Evolutionary conservation across 2,888 invertebrate genomes (phyloP).

Genomic region (Caenorhabditis sp.): DNA sequence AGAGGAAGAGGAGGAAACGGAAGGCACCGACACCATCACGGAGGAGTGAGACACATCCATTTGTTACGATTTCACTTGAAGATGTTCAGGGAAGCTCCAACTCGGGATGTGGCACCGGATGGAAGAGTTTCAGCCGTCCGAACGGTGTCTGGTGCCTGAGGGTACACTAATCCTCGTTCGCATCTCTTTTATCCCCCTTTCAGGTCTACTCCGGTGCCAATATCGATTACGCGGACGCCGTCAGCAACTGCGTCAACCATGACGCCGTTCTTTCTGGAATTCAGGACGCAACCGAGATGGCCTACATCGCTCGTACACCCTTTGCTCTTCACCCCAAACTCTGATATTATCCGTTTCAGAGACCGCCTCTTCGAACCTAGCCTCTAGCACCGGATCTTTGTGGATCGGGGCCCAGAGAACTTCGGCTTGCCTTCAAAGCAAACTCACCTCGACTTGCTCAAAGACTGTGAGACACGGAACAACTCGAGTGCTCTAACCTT

Average conservation of each 20-base stretch:
- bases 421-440: not conserved
- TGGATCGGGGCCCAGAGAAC: slow-evolving; percentile 28
- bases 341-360: no score
- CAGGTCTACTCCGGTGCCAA: slow-evolving; percentile 1
- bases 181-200: not conserved
- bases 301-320: not conserved
- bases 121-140: not conserved
- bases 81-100: not conserved
- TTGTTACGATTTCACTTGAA: no score
- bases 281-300: slow-evolving; percentile 19
- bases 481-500: no score
- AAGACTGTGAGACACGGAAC: no score
- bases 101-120: not conserved
- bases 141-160: slow-evolving; percentile 6
- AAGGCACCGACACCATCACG: no score
- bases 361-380: not conserved
- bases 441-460: slow-evolving; percentile 15
- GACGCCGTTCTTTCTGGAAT: slow-evolving; percentile 29
- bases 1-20: no score
- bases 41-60: no score
- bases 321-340: not conserved
- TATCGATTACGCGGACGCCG: slow-evolving; percentile 10
- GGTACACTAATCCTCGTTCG: not conserved
- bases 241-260: not conserved
- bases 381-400: slow-evolving; percentile 12